Evolutionary conservation across 2,797 vertebrate genomes (phyloP).

Genomic region (Mus caroli): DNA sequence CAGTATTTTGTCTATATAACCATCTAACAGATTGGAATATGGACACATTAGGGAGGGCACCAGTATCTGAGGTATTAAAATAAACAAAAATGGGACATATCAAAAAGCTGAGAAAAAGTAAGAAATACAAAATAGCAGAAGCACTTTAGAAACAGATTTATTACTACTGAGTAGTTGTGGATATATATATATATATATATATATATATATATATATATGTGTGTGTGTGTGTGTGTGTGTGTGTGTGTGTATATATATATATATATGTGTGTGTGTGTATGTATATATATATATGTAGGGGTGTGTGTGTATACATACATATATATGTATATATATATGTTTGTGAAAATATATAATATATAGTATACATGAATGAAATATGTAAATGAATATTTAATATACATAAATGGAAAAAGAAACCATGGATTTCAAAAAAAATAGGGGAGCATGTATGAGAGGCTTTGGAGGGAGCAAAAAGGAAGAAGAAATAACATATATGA

Average conservation of each 20-base stretch:
- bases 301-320: too few species aligned
- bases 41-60: not conserved
- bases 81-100: not conserved
- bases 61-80: not conserved
- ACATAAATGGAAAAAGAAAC: not conserved
- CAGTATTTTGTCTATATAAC: conserved; percentile 17
- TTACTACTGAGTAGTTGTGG: not conserved
- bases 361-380: not conserved
- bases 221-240: too few species aligned
- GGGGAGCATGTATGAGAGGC: not conserved
- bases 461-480: not conserved
- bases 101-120: not conserved
- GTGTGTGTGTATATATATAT: too few species aligned
- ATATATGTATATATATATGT: too few species aligned
- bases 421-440: not conserved
- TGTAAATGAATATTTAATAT: not conserved
- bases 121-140: not conserved
- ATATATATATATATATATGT: too few species aligned
- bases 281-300: too few species aligned
- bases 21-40: not conserved
- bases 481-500: not conserved
- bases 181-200: not conserved
- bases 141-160: not conserved
- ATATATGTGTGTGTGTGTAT: too few species aligned
- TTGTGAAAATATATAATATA: not conserved